phyloP scores from a whole-genome alignment of 92 coral and sea anemone genomes.

The Siderastrea radians region DNA sequence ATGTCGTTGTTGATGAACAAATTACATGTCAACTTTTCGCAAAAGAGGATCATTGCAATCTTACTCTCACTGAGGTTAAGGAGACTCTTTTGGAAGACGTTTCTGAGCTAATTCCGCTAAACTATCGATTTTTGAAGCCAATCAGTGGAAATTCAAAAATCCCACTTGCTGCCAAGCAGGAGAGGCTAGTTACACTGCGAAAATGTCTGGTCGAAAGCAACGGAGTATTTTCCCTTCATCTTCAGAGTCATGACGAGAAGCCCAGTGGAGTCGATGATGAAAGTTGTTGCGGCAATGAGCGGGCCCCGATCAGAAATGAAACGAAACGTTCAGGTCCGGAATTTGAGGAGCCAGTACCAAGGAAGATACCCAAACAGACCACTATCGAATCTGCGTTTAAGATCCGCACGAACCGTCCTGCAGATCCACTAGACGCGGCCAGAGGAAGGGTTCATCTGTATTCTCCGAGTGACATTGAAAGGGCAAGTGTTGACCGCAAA shows the following conservation, averaged over 20 bases:
- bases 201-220: conserved; percentile 40
- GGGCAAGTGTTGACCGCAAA: conserved; percentile 47
- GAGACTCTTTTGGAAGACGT: conserved; percentile 41
- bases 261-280: neutral
- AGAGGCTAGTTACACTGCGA: conserved; percentile 11
- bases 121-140: conserved; percentile 34
- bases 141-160: conserved; percentile 35
- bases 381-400: conserved; percentile 22
- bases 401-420: conserved; percentile 10
- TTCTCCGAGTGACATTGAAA: conserved; percentile 38
- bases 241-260: conserved; percentile 32
- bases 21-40: conserved; percentile 12
- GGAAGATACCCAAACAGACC: conserved; percentile 39
- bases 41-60: conserved; percentile 1
- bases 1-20: conserved; percentile 21
- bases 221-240: conserved; percentile 29
- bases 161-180: conserved; percentile 39
- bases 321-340: neutral
- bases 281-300: neutral
- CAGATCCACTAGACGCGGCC: conserved; percentile 35
- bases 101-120: neutral
- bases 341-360: conserved; percentile 3
- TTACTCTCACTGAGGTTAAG: neutral
- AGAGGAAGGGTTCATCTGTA: conserved; percentile 49
- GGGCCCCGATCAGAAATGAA: neutral